Conservation (phyloP, 2,113 vertebrate species). For the Clarias batrachus region DNA sequence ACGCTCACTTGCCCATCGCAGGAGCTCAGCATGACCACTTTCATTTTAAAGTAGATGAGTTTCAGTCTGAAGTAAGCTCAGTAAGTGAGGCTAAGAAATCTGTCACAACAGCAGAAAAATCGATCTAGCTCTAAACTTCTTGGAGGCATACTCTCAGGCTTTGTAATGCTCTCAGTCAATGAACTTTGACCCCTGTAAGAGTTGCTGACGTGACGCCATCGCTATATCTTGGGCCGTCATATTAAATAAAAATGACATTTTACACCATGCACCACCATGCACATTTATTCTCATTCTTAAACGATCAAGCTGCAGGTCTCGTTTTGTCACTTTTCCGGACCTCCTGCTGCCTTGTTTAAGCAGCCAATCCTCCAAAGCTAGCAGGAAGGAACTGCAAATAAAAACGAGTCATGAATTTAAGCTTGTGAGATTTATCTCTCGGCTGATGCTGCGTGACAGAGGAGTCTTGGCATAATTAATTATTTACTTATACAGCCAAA, state of each 20-base stretch:
- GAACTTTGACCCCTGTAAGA: background rate
- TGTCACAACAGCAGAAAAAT: too few species aligned
- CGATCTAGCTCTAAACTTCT: background rate
- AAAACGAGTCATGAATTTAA: background rate
- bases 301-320: background rate
- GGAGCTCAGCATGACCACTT: too few species aligned
- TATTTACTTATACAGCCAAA: background rate
- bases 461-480: background rate
- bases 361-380: background rate
- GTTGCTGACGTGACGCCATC: background rate
- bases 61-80: too few species aligned
- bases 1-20: too few species aligned
- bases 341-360: background rate
- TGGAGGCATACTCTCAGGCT: background rate
- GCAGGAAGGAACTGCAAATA: background rate
- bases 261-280: background rate
- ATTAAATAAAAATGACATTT: background rate
- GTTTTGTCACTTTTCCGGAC: background rate
- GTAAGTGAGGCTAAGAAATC: too few species aligned
- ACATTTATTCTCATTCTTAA: background rate
- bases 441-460: background rate
- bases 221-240: too few species aligned
- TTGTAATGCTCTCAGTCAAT: background rate
- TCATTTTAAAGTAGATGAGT: too few species aligned
- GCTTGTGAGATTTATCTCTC: background rate